Evolutionary conservation across 2,888 invertebrate genomes (phyloP), one percentile per base, ranked within the genome.

Genomic region (Cosmia trapezina): DNA sequence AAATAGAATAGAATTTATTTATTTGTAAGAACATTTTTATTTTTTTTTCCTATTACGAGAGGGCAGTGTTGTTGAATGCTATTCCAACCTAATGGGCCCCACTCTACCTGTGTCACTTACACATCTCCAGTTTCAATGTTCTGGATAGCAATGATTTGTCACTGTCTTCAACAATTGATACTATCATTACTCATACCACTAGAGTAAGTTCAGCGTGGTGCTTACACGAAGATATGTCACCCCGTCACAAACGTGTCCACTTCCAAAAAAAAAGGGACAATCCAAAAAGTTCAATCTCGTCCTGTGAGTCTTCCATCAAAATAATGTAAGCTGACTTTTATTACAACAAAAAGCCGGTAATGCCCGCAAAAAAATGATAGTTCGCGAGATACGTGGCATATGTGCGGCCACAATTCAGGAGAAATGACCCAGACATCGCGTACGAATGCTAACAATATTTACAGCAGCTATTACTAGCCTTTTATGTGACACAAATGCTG

Each of bases 401-500:
- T 85, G 83, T 80, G 71, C 80, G 84, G 83, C 79, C 82, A 87
- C 90, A 89, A 87, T 86, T 89, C 84, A 88, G 78, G 78, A 87
- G 85, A 89, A 90, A 91, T 88, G 87, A 89, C 80, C 86, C 86
- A 76, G 80, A 81, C 82, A 80, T 83, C 85, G 82, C 61, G 73
- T 81, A 83, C 83, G 83, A 90, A 89, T 87, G 83, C 86, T 86
- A 86, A 88, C 88, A 88, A 92, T 91, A 92, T 91, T 91, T 90
- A 89, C 89, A 86, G 74, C 82, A 76, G 78, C 89, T 86, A 91
- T 91, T 89, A 89, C 89, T 80, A 85, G 84, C 85, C 86, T 90
- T 90, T 91, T 92, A 91, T 90, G 91, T 90, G 89, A 89, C 90
- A 87, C 86, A 89, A 90, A 90, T 89, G 90, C 86, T 88, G 86